Base-by-base conservation (phyloP, 2,797 vertebrate species). In the Rhinichthys osculus region DNA sequence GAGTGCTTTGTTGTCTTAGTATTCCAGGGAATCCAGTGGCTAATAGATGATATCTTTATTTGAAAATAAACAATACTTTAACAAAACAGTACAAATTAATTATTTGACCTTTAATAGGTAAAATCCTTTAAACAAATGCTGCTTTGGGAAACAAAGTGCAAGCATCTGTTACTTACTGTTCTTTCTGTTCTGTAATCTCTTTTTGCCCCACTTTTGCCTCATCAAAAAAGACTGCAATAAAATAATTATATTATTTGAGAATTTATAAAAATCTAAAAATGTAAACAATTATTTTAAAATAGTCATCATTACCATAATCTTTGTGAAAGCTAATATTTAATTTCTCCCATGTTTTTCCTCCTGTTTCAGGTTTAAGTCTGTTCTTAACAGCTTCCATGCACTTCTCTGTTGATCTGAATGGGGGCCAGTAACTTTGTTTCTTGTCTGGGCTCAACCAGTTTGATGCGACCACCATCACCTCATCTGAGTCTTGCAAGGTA, bases 391-490 rank as follows among this genome's bases (percentile, higher is more conserved):
- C 84, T 40, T 64, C 42, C 11, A 1, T 66, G 54, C 1, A 30
- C 30, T 81, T 62, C 23, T 80, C 30, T 4, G 16, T 0, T 52
- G 84, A 85, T 52, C 7, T 85, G 35, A 81, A 85, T 64, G 84
- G 84, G 0, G 84, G 84, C 78, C 84, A 85, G 42, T 38, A 7
- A 33, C 77, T 38, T 40, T 52, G 52, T 50, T 38, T 80, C 35
- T 64, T 85, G 8, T 52, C 78, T 59, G 0, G 0, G 35, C 2
- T 66, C 54, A 85, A 30, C 84, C 84, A 85, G 1, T 66, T 0
- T 9, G n/a, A 40, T 73, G 78, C 0, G 5, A 0, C 21, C 40
- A 80, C 78, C 78, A 85, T 72, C 30, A 80, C 30, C n/a, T 85
- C 84, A 47, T 62, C 33, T 21, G 77, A 79, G 66, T 54, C 66